Base-by-base conservation (phyloP, 1,140 invertebrate genomes). In the Penaeus chinensis region DNA sequence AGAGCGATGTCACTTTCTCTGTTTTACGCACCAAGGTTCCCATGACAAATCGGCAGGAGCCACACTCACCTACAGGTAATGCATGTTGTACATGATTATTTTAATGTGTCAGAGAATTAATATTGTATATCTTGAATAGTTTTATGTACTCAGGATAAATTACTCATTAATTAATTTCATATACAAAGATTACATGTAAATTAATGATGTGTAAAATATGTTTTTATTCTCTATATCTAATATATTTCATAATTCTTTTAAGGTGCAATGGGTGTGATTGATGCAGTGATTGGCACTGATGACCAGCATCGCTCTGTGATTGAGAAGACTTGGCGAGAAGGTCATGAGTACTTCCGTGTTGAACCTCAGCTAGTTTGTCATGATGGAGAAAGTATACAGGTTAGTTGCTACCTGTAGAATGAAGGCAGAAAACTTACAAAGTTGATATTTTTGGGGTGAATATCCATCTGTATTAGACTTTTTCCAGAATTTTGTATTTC, bases 351-450 rank as follows among this genome's bases (percentile, higher is more conserved):
- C 92, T 94, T 95, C 89, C 94, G 95, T 89, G 96, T 97, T 22
- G 96, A 98, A 92, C 94, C 95, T 18, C 94, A 95, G 8, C 94
- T 97, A 86, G 93, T 96, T 84, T 98, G 97, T 92, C 95, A 96
- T 89, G 97, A 98, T 92, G 97, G 97, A 54, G 98, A 99, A 93
- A 98, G 97, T 92, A 97, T 99, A 91, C 97, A 98, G 94, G 96
- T 94, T 90, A 89, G 88, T 90, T 32, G 37, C n/a, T 27, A 24
- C 77, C 66, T 54, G 47, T 16, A 37, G 42, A 74, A 11, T 27
- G 42, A 74, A 79, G 37, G 20, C 32, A n/a, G 63, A 66, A 54
- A 54, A 54, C 54, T 54, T 54, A 11, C 16, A 13, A 54, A 54
- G 54, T 54, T 54, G 54, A 54, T 54, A 54, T 54, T 54, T 54